Evolutionary conservation across 35 echinoderm and acorn worm species (phyloP).

Genomic region (Lytechinus variegatus): DNA sequence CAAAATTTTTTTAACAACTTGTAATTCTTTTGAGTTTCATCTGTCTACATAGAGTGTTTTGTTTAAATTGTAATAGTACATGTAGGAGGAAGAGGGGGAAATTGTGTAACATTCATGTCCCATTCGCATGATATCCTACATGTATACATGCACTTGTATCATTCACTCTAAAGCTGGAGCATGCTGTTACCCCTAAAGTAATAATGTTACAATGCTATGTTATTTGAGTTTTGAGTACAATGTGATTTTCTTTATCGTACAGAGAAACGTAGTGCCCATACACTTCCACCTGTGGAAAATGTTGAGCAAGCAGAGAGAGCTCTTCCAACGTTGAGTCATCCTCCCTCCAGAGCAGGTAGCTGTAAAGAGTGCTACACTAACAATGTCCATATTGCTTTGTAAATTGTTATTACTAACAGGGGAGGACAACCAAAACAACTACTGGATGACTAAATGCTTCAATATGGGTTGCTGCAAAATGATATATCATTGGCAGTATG

Average conservation of each 20-base stretch:
- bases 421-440: background rate
- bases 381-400: background rate
- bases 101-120: too few relatives aligned
- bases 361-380: slow-evolving; percentile 43
- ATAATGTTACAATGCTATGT: too few relatives aligned
- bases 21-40: too few relatives aligned
- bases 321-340: background rate
- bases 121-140: too few relatives aligned
- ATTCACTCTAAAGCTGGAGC: too few relatives aligned
- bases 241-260: background rate
- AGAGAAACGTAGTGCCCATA: slow-evolving; percentile 8
- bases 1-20: too few relatives aligned
- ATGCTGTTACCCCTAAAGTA: too few relatives aligned
- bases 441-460: background rate
- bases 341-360: slow-evolving; percentile 17
- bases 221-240: too few relatives aligned
- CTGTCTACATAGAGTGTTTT: too few relatives aligned
- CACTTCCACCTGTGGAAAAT: slow-evolving; percentile 37
- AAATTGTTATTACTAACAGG: background rate
- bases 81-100: too few relatives aligned
- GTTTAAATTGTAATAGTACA: too few relatives aligned
- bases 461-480: background rate
- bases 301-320: background rate
- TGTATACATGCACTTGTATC: too few relatives aligned
- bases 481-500: background rate